Conservation (phyloP, 2,113 vertebrate species). For the Mesembrinibis cayennensis region DNA sequence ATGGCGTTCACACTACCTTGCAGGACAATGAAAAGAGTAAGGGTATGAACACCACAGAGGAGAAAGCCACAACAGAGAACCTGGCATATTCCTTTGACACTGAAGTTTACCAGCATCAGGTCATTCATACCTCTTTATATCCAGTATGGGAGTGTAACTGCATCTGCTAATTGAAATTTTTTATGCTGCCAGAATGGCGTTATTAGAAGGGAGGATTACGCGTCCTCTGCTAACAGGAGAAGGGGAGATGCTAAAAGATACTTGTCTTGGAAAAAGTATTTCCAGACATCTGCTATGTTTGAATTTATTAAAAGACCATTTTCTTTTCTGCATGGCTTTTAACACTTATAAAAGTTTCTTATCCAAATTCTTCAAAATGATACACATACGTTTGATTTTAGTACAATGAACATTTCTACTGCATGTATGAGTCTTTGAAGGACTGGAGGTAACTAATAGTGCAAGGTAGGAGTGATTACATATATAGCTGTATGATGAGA, state of each 20-base stretch:
- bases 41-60: background rate
- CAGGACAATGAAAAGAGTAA: background rate
- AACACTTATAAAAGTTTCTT: background rate
- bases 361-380: background rate
- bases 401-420: background rate
- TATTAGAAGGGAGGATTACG: background rate
- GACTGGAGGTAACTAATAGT: background rate
- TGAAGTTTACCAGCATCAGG: background rate
- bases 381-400: background rate
- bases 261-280: background rate
- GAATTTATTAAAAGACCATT: background rate
- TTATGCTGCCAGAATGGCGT: background rate
- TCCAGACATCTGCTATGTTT: background rate
- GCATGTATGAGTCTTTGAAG: background rate
- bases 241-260: background rate
- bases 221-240: background rate
- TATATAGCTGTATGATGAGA: background rate
- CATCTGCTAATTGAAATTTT: background rate
- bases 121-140: background rate
- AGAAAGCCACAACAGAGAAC: background rate
- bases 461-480: background rate
- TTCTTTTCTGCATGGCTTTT: background rate
- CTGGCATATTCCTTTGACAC: background rate
- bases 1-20: fast-evolving
- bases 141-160: background rate